Percentiles rank a stretch among this genome's conserved stretches.
phyloP scores from a whole-genome alignment of 2,113 vertebrate genomes.

The Stigmatopora nigra region DNA sequence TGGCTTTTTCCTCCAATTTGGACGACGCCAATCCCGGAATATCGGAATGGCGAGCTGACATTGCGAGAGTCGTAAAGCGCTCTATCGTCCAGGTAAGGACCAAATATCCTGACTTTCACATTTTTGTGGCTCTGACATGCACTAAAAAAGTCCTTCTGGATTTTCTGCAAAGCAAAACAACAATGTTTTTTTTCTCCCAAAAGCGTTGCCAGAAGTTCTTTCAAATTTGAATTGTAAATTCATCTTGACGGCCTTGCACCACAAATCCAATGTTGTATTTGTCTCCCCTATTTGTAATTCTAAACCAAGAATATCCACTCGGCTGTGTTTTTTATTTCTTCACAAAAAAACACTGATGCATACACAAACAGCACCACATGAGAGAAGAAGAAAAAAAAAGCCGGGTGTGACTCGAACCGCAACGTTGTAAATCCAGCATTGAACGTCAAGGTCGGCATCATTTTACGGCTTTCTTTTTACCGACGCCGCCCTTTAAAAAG shows the following conservation, averaged over 20 bases:
- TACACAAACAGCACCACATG: slow-evolving; percentile 18
- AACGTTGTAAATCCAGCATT: slow-evolving; percentile 6
- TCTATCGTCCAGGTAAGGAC: slow-evolving; percentile 75
- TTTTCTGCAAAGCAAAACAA: not conserved
- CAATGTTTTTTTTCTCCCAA: not conserved
- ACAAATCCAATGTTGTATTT: not conserved
- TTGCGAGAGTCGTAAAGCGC: slow-evolving; percentile 79
- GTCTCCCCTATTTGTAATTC: not conserved
- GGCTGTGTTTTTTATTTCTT: not conserved
- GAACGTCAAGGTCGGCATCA: slow-evolving; percentile 32
- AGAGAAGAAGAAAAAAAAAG: slow-evolving; percentile 12
- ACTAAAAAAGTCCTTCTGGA: not conserved
- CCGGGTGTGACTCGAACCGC: slow-evolving; percentile 9
- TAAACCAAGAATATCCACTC: not conserved
- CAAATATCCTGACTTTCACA: not conserved
- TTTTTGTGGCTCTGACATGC: not conserved
- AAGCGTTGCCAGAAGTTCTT: not conserved
- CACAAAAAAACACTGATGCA: not conserved
- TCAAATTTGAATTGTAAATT: too few relatives aligned
- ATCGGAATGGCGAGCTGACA: slow-evolving; percentile 85
- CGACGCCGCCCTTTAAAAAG: slow-evolving; percentile 18
- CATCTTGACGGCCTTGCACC: too few relatives aligned
- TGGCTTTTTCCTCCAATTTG: slow-evolving; percentile 84
- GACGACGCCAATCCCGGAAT: slow-evolving; percentile 88
- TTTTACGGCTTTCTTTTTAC: slow-evolving; percentile 22